Evolutionary conservation across 2,888 invertebrate genomes (phyloP), one percentile per base, ranked within the genome.

Genomic region (Nycteola revayana): DNA sequence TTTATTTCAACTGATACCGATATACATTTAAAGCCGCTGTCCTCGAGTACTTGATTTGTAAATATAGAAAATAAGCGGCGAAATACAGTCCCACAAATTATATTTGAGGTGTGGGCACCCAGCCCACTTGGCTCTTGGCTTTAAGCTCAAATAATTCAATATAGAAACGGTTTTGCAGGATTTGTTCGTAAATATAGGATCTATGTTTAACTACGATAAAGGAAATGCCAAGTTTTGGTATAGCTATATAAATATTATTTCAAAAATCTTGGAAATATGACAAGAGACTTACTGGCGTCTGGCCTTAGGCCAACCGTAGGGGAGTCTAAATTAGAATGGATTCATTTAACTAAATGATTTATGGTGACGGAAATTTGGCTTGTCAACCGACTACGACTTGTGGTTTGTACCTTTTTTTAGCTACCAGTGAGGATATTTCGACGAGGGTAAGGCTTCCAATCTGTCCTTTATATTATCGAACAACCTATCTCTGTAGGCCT

Each of bases 131-230:
- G n/a, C n/a, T n/a, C n/a, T n/a, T n/a, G n/a, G 23, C 10, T 20
- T 14, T 23, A 9, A 42, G 31, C 28, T 32, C 36, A 6, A 26
- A 25, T 31, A 42, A 38, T 46, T 23, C 23, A 32, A 38, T 31
- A 10, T 1, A 7, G 8, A 1, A 22, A 5, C 20, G 2, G 36
- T 34, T 24, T 29, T 5, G 29, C 14, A 22, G 17, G 2, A 14
- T 5, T 14, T 3, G 14, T 14, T 14, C 14, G n/a, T 14, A 14
- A 14, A 14, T 5, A 14, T 5, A 14, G 14, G 14, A 14, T 14
- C 5, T 3, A 3, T 5, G 14, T 14, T 14, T 14, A 14, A 14
- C 11, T 14, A 14, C 11, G 11, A 14, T 8, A 26, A 14, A 14
- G 11, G 8, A 26, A 14, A 8, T 26, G 26, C 8, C 10, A n/a